Evolutionary conservation across 2,888 invertebrate genomes (phyloP).

Genomic region (Craniophora ligustri): DNA sequence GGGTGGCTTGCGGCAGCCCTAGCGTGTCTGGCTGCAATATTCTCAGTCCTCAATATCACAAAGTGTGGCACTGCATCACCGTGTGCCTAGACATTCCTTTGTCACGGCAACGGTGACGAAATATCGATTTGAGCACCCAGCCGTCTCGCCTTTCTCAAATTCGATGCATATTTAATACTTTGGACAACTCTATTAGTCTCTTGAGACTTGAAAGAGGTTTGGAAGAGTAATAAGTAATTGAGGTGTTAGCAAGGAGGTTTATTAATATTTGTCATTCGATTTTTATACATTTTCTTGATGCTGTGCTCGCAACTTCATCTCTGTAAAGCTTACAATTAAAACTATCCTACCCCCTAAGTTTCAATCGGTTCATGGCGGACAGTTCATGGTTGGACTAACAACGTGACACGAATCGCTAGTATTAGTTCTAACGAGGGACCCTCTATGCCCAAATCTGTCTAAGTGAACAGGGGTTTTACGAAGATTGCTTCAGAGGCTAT

Average conservation of each 20-base stretch:
- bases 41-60: slow-evolving; percentile 20
- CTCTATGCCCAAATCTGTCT: too few relatives aligned
- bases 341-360: too few relatives aligned
- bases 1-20: neutral
- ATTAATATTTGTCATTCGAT: neutral
- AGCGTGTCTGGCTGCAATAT: slow-evolving; percentile 36
- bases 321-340: too few relatives aligned
- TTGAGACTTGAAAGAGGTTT: neutral
- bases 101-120: slow-evolving; percentile 27
- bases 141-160: slow-evolving; percentile 15
- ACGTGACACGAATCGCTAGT: too few relatives aligned
- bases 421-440: too few relatives aligned
- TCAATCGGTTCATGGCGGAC: too few relatives aligned
- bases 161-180: slow-evolving; percentile 43
- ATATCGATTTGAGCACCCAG: slow-evolving; percentile 35
- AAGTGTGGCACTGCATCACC: slow-evolving; percentile 14
- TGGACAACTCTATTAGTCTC: slow-evolving; percentile 17
- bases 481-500: too few relatives aligned
- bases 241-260: neutral
- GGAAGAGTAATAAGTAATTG: slow-evolving; percentile 11
- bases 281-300: too few relatives aligned
- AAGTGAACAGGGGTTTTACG: too few relatives aligned
- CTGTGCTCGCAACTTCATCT: too few relatives aligned
- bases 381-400: too few relatives aligned
- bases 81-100: slow-evolving; percentile 16